Evolutionary conservation across 2,888 invertebrate species (phyloP).

Genomic region (Meta bourneti): DNA sequence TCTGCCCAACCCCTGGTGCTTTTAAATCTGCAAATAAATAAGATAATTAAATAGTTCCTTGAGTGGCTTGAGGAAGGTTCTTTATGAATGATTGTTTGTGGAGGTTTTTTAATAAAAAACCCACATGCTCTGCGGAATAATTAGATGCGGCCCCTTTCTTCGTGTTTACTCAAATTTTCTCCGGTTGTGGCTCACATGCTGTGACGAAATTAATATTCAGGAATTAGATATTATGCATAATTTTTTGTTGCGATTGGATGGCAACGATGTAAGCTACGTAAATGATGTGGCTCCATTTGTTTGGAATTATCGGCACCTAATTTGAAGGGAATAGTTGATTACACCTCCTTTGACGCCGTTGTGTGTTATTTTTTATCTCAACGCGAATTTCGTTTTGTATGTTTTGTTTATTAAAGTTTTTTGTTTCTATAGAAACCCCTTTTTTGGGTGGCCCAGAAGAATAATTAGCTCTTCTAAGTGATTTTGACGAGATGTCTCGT

Average conservation of each 20-base stretch:
- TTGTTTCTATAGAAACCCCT: too few relatives aligned
- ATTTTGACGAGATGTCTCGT: too few relatives aligned
- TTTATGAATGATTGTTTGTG: slow-evolving; percentile 28
- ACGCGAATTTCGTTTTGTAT: too few relatives aligned
- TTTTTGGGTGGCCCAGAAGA: too few relatives aligned
- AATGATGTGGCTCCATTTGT: not conserved
- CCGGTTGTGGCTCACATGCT: not conserved
- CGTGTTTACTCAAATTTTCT: not conserved
- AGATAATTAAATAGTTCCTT: slow-evolving; percentile 67
- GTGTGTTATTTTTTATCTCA: too few relatives aligned
- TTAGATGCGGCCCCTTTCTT: slow-evolving; percentile 39
- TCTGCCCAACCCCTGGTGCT: slow-evolving; percentile 16
- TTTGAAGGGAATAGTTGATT: not conserved
- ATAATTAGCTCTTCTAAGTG: too few relatives aligned
- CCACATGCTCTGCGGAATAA: slow-evolving; percentile 36
- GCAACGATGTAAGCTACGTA: not conserved
- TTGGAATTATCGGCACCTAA: not conserved
- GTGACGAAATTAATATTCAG: slow-evolving; percentile 34
- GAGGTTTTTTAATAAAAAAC: slow-evolving; percentile 12
- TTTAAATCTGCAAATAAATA: slow-evolving; percentile 63
- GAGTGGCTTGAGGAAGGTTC: slow-evolving; percentile 39
- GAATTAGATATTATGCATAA: slow-evolving; percentile 12
- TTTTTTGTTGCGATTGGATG: not conserved
- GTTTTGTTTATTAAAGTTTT: too few relatives aligned
- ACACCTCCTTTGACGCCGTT: too few relatives aligned